Percentiles rank a stretch among this genome's conserved stretches.
Evolutionary conservation across 92 coral and sea anemone species (phyloP).

Genomic region (Epizoanthus illoricatus): DNA sequence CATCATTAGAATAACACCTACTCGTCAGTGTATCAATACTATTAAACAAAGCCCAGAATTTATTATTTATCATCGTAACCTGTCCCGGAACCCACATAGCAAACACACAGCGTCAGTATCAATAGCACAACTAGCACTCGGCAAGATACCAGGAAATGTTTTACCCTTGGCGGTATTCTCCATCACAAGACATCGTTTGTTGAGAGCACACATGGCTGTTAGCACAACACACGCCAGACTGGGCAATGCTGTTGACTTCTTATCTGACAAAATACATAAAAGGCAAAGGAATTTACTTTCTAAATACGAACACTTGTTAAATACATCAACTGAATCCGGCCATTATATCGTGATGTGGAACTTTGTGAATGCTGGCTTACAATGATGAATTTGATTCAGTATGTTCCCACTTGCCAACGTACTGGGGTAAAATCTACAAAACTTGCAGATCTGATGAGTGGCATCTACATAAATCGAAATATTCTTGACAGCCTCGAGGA

Average conservation of each 20-base stretch:
- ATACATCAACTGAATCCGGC: no score
- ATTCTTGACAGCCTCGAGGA: no score
- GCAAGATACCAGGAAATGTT: neutral
- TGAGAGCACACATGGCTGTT: constrained; percentile 82
- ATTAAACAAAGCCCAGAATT: no score
- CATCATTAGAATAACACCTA: no score
- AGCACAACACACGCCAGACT: constrained; percentile 83
- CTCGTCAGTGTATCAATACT: no score
- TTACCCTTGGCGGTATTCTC: constrained; percentile 96
- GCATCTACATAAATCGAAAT: neutral
- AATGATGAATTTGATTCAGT: no score
- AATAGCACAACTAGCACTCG: neutral
- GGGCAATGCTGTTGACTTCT: constrained; percentile 58
- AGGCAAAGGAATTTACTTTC: neutral
- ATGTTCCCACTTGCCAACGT: no score
- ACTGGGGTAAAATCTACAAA: neutral
- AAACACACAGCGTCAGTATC: neutral
- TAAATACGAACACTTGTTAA: no score
- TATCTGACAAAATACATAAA: constrained; percentile 53
- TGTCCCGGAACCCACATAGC: no score
- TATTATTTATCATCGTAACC: no score
- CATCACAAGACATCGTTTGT: constrained; percentile 93
- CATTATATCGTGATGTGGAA: no score
- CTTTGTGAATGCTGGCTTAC: no score
- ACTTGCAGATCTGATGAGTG: neutral